phyloP scores from a whole-genome alignment of 2,113 vertebrate genomes.

The Onychostoma macrolepis region DNA sequence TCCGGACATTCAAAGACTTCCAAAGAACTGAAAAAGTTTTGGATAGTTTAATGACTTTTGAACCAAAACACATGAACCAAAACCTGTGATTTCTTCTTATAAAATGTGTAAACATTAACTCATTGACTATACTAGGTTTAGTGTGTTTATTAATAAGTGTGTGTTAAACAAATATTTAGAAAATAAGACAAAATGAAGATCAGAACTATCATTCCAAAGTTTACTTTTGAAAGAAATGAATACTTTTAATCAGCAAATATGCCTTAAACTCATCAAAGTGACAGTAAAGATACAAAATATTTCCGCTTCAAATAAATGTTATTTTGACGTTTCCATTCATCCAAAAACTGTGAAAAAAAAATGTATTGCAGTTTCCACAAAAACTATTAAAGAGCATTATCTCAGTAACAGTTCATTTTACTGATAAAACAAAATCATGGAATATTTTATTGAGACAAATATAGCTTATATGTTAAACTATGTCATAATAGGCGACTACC shows the following conservation, averaged over 20 bases:
- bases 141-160: not conserved
- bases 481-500: not conserved
- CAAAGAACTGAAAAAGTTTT: conserved; percentile 57
- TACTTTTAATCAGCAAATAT: not conserved
- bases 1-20: conserved; percentile 85
- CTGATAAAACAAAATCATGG: not conserved
- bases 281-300: not conserved
- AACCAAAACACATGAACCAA: not conserved
- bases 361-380: not conserved
- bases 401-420: not conserved
- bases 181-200: not conserved
- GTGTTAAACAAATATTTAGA: not conserved
- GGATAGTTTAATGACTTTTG: conserved; percentile 21
- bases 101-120: not conserved
- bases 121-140: not conserved
- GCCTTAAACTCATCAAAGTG: not conserved
- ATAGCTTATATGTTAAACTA: not conserved
- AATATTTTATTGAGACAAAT: not conserved
- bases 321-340: not conserved
- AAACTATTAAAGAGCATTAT: not conserved
- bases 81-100: not conserved
- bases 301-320: not conserved
- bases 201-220: not conserved
- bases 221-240: not conserved
- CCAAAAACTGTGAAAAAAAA: not conserved